Percentiles rank a stretch among this genome's conserved stretches.
Evolutionary conservation across 1,140 invertebrate genomes (phyloP).

Genomic region (Drosophila truncata): DNA sequence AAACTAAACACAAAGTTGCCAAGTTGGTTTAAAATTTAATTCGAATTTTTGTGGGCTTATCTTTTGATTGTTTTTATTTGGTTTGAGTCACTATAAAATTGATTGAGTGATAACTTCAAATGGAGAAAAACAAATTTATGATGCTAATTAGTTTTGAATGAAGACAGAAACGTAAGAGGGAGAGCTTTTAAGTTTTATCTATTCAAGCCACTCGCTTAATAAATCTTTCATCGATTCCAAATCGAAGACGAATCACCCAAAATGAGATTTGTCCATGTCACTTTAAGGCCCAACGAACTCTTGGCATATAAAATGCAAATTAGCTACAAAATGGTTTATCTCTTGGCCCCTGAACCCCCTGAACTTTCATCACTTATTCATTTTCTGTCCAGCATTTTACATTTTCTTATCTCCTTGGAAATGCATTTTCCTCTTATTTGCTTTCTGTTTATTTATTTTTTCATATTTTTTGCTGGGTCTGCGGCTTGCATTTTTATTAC

Average conservation of each 20-base stretch:
- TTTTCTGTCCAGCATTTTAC: constrained; percentile 5
- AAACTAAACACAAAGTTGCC: constrained; percentile 38
- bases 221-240: constrained; percentile 59
- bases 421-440: constrained; percentile 61
- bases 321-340: constrained; percentile 60
- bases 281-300: constrained; percentile 27
- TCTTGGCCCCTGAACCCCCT: constrained; percentile 1
- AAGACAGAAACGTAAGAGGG: not conserved
- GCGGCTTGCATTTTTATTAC: constrained; percentile 79
- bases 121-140: constrained; percentile 38
- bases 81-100: constrained; percentile 49
- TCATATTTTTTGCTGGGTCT: constrained; percentile 39
- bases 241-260: constrained; percentile 39
- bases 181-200: constrained; percentile 25
- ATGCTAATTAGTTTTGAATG: constrained; percentile 65
- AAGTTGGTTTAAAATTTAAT: constrained; percentile 13
- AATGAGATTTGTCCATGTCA: constrained; percentile 62
- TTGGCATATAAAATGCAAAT: constrained; percentile 67
- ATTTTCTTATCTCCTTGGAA: constrained; percentile 47
- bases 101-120: constrained; percentile 69
- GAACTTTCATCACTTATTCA: constrained; percentile 13
- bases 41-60: constrained; percentile 4
- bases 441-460: constrained; percentile 29
- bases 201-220: constrained; percentile 36
- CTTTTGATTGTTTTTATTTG: constrained; percentile 38